These are phyloP conservation scores for Diplolepis rosae DNA, from an alignment of 2,888 invertebrate genomes.

Conservation along the genomic window DNA sequence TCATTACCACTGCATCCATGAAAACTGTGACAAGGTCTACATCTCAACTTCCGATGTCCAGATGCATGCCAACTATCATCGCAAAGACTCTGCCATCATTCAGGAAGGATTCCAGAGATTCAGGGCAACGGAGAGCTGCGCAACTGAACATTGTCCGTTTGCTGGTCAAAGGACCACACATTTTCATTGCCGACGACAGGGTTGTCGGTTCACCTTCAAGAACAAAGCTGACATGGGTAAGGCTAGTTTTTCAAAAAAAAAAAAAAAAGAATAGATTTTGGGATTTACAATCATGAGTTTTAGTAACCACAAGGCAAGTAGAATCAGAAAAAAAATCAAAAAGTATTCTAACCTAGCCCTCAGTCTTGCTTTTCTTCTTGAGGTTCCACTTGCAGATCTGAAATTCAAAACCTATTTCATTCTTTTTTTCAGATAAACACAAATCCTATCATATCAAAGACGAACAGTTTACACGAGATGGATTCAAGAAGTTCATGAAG, in stretches of 20 bases:
- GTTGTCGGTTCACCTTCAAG: conserved; percentile 97
- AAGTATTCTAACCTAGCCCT: conserved; percentile 28
- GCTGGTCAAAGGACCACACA: conserved; percentile 97
- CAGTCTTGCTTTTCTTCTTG: conserved; percentile 32
- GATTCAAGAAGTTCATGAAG: conserved; percentile 99
- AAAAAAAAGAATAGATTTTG: conserved; percentile 19
- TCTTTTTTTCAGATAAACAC: conserved; percentile 89
- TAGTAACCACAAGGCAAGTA: conserved; percentile 11
- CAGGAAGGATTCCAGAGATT: conserved; percentile 98
- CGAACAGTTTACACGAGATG: conserved; percentile 94
- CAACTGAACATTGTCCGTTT: conserved; percentile 92
- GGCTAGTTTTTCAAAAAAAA: conserved; percentile 59
- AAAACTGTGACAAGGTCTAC: conserved; percentile 95
- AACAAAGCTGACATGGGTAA: conserved; percentile 99
- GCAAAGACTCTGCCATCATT: conserved; percentile 97
- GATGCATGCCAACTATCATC: conserved; percentile 99
- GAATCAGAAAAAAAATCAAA: conserved; percentile 19
- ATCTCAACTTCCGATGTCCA: conserved; percentile 99
- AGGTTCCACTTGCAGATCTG: background rate
- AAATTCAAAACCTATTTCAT: conserved; percentile 29
- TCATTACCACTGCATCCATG: conserved; percentile 98
- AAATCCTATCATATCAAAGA: conserved; percentile 99
- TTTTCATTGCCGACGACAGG: conserved; percentile 94
- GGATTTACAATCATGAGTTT: background rate
- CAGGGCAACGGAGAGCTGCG: conserved; percentile 96